A percentile compares a stretch with the other conserved stretches of the same genome.
phyloP scores from a whole-genome alignment of 2,888 invertebrate genomes.

The Euplagia quadripunctaria region DNA sequence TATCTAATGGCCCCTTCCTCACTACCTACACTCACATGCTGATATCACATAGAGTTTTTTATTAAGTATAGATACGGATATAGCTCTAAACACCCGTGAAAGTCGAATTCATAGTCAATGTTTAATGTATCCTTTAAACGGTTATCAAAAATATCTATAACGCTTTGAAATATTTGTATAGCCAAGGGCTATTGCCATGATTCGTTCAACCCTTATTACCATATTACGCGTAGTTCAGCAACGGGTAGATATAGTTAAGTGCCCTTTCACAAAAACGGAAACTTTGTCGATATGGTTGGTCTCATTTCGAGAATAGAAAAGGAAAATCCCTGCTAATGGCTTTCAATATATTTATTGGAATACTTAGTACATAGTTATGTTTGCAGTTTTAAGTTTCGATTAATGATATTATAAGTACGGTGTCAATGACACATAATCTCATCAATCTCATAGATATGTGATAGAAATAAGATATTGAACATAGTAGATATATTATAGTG shows the following conservation, averaged over 20 bases:
- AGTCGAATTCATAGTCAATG: neutral
- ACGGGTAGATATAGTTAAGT: neutral
- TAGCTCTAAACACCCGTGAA: neutral
- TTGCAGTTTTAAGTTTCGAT: no score
- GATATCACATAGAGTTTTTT: neutral
- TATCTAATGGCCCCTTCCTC: conserved; percentile 10
- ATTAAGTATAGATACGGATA: neutral
- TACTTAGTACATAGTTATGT: neutral
- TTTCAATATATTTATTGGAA: neutral
- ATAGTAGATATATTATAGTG: no score
- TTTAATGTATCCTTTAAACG: neutral
- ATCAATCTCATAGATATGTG: no score
- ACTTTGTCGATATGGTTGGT: neutral
- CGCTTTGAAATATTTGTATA: conserved; percentile 1
- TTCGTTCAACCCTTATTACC: conserved; percentile 9
- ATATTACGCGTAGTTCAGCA: neutral
- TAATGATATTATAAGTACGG: no score
- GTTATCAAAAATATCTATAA: neutral
- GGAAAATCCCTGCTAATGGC: neutral
- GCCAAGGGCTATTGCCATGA: neutral
- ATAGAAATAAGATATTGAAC: no score
- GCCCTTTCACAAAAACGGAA: neutral
- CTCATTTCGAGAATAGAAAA: neutral
- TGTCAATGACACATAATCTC: no score
- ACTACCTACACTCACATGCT: neutral